Percentiles rank a stretch among this genome's conserved stretches.
These are phyloP conservation scores for Ophion obscuratus DNA, from an alignment of 2,888 invertebrate species.

Conservation along the genomic window DNA sequence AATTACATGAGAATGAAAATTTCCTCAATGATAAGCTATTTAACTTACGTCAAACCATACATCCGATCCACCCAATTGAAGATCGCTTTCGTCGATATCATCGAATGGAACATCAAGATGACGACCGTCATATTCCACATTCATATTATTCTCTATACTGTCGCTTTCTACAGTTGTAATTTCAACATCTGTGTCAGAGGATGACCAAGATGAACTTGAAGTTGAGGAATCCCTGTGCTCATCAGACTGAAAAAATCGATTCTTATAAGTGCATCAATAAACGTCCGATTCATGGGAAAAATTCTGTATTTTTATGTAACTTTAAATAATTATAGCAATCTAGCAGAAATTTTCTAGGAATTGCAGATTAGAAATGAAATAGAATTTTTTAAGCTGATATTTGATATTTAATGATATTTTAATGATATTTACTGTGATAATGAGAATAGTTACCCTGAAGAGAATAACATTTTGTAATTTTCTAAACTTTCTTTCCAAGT, in stretches of 20 bases:
- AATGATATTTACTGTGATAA: not conserved
- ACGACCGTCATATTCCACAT: not conserved
- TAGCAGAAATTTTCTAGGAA: not conserved
- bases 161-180: not conserved
- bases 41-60: slow-evolving; percentile 8
- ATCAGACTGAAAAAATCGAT: not conserved
- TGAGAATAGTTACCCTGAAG: not conserved
- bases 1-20: not conserved
- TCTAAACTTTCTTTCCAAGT: slow-evolving; percentile 1
- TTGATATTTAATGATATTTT: not conserved
- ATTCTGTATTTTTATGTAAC: not conserved
- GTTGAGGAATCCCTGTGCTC: not conserved
- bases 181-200: not conserved
- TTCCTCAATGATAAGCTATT: not conserved
- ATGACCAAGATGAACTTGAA: slow-evolving; percentile 5
- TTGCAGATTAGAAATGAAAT: not conserved
- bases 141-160: slow-evolving; percentile 3
- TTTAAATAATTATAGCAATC: not conserved
- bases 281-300: not conserved
- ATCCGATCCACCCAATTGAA: not conserved
- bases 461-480: not conserved
- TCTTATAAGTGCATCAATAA: not conserved
- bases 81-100: not conserved
- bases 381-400: not conserved
- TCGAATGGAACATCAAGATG: not conserved